A percentile compares a stretch with the other conserved stretches of the same genome.
These are phyloP conservation scores for Falco columbarius DNA, from an alignment of 2,797 vertebrate genomes.

Conservation along the genomic window DNA sequence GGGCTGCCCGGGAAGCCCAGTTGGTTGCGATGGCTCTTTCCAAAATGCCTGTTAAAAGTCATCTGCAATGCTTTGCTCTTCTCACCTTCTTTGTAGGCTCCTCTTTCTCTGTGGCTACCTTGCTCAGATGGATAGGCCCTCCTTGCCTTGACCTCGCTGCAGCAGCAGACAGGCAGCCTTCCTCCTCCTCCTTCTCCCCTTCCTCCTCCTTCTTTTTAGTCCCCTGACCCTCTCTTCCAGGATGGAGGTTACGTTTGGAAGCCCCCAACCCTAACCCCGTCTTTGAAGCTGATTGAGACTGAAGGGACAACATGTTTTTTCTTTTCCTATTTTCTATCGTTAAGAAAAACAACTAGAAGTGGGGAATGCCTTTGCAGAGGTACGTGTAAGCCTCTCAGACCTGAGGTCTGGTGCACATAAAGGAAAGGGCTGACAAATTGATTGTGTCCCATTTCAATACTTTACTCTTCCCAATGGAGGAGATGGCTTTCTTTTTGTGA, in stretches of 20 bases:
- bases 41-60: background rate
- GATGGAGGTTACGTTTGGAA: background rate
- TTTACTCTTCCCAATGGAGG: background rate
- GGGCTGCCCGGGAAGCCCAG: background rate
- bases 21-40: background rate
- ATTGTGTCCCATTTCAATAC: background rate
- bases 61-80: background rate
- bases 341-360: background rate
- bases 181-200: background rate
- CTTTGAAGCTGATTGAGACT: background rate
- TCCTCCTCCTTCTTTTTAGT: background rate
- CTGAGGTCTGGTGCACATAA: background rate
- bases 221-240: background rate
- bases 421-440: background rate
- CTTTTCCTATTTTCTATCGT: background rate
- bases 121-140: background rate
- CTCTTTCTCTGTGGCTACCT: background rate
- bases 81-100: background rate
- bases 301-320: background rate
- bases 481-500: constrained; percentile 13
- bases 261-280: background rate
- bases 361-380: background rate
- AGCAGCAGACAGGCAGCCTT: background rate
- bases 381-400: background rate
- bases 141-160: background rate